These are phyloP conservation scores for Melipona bicolor DNA, from an alignment of 2,888 invertebrate genomes.

Conservation along the genomic window DNA sequence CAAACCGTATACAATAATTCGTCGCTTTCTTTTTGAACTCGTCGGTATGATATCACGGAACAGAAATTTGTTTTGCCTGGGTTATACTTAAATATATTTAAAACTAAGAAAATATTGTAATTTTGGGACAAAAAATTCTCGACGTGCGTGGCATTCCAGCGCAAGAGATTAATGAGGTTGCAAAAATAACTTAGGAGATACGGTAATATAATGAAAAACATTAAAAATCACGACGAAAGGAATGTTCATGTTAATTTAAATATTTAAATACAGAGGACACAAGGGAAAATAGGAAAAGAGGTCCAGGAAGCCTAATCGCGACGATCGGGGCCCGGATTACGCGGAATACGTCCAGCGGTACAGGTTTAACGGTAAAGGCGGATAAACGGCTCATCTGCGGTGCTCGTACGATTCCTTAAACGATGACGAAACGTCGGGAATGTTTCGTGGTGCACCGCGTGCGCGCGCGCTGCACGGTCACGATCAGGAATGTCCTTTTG, in stretches of 20 bases:
- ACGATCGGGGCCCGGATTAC: conserved; percentile 1
- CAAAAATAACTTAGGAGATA: neutral
- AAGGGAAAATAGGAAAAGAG: neutral
- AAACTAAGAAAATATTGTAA: no score
- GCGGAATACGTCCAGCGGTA: conserved; percentile 12
- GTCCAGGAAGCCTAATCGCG: neutral
- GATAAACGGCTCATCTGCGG: conserved; percentile 28
- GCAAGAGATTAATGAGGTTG: no score
- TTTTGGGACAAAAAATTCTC: no score
- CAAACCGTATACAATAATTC: no score
- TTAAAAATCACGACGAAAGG: no score
- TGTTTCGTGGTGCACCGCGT: conserved; percentile 32
- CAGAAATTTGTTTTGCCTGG: no score
- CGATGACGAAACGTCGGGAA: conserved; percentile 62
- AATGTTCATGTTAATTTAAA: no score
- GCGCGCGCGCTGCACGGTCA: conserved; percentile 36
- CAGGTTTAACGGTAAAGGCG: conserved; percentile 54
- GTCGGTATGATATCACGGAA: no score
- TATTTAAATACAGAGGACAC: no score
- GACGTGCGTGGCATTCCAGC: no score
- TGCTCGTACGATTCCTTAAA: conserved; percentile 57
- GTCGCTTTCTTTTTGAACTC: no score
- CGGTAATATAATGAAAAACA: neutral
- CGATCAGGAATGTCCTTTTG: conserved; percentile 63
- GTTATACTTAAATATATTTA: no score